phyloP scores from a whole-genome alignment of 2,113 vertebrate genomes.

The Stercorarius parasiticus region DNA sequence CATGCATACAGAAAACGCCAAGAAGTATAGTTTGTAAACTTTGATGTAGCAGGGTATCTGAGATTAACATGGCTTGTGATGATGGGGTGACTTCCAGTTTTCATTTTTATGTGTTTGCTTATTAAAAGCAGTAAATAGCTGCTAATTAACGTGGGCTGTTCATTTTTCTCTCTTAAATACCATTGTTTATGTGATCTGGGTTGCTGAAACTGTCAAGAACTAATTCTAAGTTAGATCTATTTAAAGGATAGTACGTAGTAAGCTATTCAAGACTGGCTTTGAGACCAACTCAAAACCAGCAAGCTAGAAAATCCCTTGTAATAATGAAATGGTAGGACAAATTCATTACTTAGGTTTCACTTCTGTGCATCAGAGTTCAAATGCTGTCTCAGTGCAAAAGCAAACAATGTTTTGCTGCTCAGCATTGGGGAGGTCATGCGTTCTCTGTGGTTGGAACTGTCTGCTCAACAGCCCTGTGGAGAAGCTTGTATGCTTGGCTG shows the following conservation, averaged over 20 bases:
- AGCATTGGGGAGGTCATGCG: rapidly evolving
- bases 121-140: slow-evolving; percentile 5
- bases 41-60: not conserved
- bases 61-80: not conserved
- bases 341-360: not conserved
- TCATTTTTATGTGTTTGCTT: not conserved
- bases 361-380: not conserved
- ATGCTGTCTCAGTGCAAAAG: not conserved
- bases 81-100: not conserved
- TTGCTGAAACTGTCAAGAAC: not conserved
- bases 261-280: not conserved
- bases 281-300: not conserved
- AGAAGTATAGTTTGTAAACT: not conserved
- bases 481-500: not conserved
- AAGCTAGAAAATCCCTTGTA: not conserved
- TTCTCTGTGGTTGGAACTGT: not conserved
- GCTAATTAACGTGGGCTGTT: not conserved
- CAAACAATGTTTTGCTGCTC: not conserved
- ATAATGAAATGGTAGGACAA: not conserved
- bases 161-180: not conserved
- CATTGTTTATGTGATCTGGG: not conserved
- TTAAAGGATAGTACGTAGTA: not conserved
- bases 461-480: not conserved
- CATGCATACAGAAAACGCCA: not conserved
- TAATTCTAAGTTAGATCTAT: not conserved